These are phyloP conservation scores for Rhopilema esculentum DNA, from an alignment of 30 jellyfish, hydroid and myxozoan genomes.

Conservation along the genomic window DNA sequence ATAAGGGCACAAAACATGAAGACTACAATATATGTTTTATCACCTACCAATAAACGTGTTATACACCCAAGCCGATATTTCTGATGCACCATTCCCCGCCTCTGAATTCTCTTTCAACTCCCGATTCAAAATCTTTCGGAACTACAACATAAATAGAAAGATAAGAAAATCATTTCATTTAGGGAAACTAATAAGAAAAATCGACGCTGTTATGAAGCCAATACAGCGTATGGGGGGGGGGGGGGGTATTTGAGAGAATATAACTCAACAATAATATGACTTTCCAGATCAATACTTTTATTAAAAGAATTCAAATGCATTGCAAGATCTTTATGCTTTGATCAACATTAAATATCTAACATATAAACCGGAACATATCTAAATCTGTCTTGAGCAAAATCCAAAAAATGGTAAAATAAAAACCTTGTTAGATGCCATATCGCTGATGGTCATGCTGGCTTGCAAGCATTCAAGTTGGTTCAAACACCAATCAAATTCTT, in stretches of 20 bases:
- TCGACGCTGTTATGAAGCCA: too few species aligned
- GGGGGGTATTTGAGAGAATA: too few species aligned
- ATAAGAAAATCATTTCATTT: background rate
- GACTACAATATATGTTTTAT: background rate
- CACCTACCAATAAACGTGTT: conserved; percentile 86
- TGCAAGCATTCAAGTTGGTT: conserved; percentile 90
- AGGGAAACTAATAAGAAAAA: too few species aligned
- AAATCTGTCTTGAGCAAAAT: background rate
- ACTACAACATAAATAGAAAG: conserved; percentile 34
- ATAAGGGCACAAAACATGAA: too few species aligned
- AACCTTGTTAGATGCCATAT: conserved; percentile 98
- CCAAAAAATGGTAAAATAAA: background rate
- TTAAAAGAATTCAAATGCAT: too few species aligned
- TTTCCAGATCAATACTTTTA: too few species aligned
- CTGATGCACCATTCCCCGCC: conserved; percentile 90
- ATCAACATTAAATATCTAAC: background rate
- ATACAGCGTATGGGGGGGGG: too few species aligned
- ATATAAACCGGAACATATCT: too few species aligned
- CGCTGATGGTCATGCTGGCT: conserved; percentile 98
- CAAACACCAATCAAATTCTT: conserved; percentile 98
- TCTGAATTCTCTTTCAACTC: conserved; percentile 84
- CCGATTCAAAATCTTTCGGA: conserved; percentile 80
- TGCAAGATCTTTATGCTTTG: too few species aligned
- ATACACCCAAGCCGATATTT: conserved; percentile 93
- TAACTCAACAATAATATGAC: too few species aligned